Evolutionary conservation across 2,113 vertebrate species (phyloP).

Genomic region (Microcebus lehilahytsara): DNA sequence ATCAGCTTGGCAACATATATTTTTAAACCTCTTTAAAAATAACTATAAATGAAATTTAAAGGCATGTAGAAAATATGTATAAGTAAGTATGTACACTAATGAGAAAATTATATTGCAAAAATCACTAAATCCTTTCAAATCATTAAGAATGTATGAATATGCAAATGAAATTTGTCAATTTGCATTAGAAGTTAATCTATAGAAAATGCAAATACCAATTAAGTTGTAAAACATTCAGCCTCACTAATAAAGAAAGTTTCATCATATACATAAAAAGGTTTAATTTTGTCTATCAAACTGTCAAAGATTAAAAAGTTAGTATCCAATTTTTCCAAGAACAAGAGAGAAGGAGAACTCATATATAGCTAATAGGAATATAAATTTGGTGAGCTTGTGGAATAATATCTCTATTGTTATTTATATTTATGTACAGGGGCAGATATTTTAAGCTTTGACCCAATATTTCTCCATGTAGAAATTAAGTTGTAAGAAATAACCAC

Average conservation of each 20-base stretch:
- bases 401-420: not conserved
- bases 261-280: not conserved
- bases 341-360: not conserved
- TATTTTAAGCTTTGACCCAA: not conserved
- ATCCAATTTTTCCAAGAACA: not conserved
- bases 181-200: not conserved
- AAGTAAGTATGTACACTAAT: not conserved
- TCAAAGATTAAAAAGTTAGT: not conserved
- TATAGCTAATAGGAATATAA: not conserved
- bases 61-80: not conserved
- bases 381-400: not conserved
- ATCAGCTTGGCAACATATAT: not conserved
- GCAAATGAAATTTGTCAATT: not conserved
- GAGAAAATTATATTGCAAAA: not conserved
- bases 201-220: conserved; percentile 12
- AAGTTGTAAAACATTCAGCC: not conserved
- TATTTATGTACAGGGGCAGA: not conserved
- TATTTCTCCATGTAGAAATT: not conserved
- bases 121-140: not conserved
- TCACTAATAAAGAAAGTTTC: not conserved
- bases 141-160: not conserved
- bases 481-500: not conserved
- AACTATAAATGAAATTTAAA: not conserved
- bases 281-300: not conserved
- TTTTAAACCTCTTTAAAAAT: not conserved